Evolutionary conservation across 1,140 invertebrate genomes (phyloP), one percentile per base, ranked within the genome.

Genomic region (Cardiocondyla obscurior): DNA sequence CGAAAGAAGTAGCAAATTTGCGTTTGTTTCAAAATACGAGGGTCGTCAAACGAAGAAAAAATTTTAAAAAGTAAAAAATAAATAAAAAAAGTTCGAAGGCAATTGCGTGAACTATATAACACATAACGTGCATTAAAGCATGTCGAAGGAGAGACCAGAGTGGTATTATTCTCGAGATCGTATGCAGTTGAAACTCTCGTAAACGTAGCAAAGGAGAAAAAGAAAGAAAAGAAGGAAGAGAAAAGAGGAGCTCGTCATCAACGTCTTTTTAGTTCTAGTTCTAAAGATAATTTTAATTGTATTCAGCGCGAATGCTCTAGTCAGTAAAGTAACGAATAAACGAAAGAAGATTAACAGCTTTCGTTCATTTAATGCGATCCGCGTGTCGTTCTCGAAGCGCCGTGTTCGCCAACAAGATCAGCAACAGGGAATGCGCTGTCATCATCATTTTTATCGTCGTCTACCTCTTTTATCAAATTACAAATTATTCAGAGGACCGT

Each of bases 51-150:
- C 19, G 30, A 14, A 22, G 6, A 22, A 39, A 62, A 33, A 62
- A 51, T n/a, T n/a, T n/a, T n/a, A 8, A 58, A 36, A 57, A n/a
- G 36, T n/a, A n/a, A n/a, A n/a, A n/a, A n/a, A n/a, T n/a, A n/a
- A 85, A 77, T 85, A 28, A 84, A 84, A 81, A 86, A 81, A 19
- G 1, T 90, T 85, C 88, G 90, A 90, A 91, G 90, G 88, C 90
- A 90, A 90, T 87, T 87, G 87, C 51, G 67, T 84, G 28, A 53
- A 67, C 10, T 55, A n/a, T n/a, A n/a, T n/a, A n/a, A n/a, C n/a
- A n/a, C n/a, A n/a, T n/a, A 10, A 16, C 62, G 33, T 53, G 44
- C 16, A 51, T 25, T n/a, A 7, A 2, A 12, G 28, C 46, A 65
- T 2, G 62, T 70, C 25, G 55, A 28, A 44, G 36, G 53, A 10